Conservation (phyloP, 2,888 invertebrate species). For the Diarsia mendica region DNA sequence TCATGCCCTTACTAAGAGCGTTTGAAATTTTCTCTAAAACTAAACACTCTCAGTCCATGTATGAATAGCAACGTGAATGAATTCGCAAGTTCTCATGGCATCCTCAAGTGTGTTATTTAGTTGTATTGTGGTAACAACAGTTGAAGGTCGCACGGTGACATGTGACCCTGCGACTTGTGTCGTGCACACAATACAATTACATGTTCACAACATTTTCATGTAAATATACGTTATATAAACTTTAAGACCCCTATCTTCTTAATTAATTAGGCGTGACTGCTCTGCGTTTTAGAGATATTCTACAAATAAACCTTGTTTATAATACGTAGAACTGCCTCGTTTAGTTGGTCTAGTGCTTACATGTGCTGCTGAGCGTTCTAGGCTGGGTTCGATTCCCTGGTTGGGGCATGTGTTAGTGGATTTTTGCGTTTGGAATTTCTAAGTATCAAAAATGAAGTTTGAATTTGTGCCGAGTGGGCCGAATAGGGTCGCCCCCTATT, state of each 20-base stretch:
- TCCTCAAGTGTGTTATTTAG: not conserved
- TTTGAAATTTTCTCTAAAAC: no score
- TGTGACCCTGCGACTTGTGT: constrained; percentile 6
- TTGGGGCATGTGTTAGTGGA: no score
- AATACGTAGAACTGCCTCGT: no score
- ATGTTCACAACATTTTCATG: constrained; percentile 18
- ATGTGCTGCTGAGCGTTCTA: no score
- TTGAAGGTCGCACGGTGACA: constrained; percentile 34
- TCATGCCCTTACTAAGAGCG: not conserved
- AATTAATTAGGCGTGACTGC: not conserved
- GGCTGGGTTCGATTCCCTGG: no score
- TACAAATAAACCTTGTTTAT: not conserved
- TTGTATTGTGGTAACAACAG: constrained; percentile 13
- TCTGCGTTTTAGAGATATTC: not conserved
- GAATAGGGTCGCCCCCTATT: no score
- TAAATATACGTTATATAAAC: constrained; percentile 2
- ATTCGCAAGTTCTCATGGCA: not conserved
- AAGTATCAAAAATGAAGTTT: no score
- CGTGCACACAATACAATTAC: constrained; percentile 6
- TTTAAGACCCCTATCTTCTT: not conserved
- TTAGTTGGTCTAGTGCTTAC: no score
- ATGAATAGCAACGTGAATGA: not conserved
- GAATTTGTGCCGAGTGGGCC: no score
- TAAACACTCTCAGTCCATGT: not conserved
- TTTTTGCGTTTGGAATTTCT: no score